phyloP scores from a whole-genome alignment of 2,113 vertebrate species.

The Larimichthys polyactis region DNA sequence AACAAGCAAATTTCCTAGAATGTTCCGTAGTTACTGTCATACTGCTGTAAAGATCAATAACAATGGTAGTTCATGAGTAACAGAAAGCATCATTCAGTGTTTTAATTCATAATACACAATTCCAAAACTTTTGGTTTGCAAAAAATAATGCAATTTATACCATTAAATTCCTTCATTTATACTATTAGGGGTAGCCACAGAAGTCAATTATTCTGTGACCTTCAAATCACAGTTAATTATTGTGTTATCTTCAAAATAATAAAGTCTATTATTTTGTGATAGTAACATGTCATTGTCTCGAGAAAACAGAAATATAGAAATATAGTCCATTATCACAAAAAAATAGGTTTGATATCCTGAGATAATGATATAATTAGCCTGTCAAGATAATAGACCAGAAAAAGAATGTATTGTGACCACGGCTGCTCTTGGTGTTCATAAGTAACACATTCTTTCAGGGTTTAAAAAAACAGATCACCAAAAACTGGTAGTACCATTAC shows the following conservation, averaged over 20 bases:
- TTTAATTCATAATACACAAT: background rate
- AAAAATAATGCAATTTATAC: background rate
- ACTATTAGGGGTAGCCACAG: no score
- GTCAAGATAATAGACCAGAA: background rate
- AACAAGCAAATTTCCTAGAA: constrained; percentile 53
- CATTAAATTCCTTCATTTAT: background rate
- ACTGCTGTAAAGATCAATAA: constrained; percentile 22
- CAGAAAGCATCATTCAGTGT: background rate
- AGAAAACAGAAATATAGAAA: background rate
- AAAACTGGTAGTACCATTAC: no score
- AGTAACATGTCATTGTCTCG: background rate
- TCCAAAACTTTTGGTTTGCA: background rate
- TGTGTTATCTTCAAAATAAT: no score
- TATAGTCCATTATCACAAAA: background rate
- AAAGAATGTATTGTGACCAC: no score
- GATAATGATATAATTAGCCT: background rate
- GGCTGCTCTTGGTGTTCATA: no score
- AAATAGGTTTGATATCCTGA: background rate
- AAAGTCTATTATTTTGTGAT: no score
- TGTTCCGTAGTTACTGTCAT: constrained; percentile 11
- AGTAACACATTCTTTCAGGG: background rate
- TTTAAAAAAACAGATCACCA: no score
- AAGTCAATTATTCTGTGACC: background rate
- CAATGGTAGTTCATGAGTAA: background rate
- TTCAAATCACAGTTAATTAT: background rate